Percentiles rank a stretch among this genome's conserved stretches.
These are phyloP conservation scores for Umimayanthus kanabou DNA, from an alignment of 92 coral and sea anemone species.

Conservation along the genomic window DNA sequence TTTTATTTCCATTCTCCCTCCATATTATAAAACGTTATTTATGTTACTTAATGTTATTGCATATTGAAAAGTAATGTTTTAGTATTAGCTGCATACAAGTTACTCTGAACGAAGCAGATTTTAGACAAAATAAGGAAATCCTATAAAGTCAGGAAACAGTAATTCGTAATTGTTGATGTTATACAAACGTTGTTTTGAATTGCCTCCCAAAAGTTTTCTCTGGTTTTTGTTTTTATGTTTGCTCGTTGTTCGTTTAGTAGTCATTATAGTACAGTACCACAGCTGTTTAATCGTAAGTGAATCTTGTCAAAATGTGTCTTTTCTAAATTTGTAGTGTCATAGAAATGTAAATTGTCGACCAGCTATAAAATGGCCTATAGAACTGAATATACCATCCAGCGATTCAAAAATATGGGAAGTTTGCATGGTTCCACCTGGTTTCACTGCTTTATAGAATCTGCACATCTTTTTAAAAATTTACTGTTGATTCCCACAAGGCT, in stretches of 20 bases:
- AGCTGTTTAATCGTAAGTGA: too few relatives aligned
- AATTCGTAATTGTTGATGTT: too few relatives aligned
- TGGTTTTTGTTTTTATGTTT: background rate
- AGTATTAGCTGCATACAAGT: background rate
- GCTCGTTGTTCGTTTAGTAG: background rate
- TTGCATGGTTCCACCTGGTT: too few relatives aligned
- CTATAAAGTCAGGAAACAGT: background rate
- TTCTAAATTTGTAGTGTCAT: too few relatives aligned
- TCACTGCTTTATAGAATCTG: too few relatives aligned
- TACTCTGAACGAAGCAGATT: background rate
- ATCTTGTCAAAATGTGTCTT: too few relatives aligned
- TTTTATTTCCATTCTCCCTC: background rate
- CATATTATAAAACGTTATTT: background rate
- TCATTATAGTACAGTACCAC: background rate
- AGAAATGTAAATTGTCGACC: too few relatives aligned
- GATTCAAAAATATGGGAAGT: too few relatives aligned
- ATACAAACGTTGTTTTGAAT: background rate
- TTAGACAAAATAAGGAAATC: background rate
- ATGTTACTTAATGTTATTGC: background rate
- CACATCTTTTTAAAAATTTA: too few relatives aligned
- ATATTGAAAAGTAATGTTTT: background rate
- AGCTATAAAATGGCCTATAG: too few relatives aligned
- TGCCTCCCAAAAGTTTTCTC: background rate
- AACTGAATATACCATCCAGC: too few relatives aligned
- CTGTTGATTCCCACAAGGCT: too few relatives aligned